These are phyloP conservation scores for Anarsia innoxiella DNA, from an alignment of 2,888 invertebrate genomes.

Conservation along the genomic window DNA sequence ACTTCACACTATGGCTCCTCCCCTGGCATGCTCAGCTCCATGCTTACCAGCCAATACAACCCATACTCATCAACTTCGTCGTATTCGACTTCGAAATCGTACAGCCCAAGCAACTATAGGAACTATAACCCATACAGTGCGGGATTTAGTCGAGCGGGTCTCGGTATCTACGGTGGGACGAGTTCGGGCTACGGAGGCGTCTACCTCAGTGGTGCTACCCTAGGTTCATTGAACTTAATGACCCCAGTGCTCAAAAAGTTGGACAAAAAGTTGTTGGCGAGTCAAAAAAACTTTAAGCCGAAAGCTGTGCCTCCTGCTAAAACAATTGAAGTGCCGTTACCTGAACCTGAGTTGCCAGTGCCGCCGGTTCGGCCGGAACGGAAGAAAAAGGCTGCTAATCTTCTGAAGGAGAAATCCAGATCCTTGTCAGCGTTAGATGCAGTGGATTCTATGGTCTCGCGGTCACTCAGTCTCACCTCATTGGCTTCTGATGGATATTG, in stretches of 20 bases:
- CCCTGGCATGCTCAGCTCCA: conserved; percentile 59
- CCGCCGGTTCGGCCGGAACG: conserved; percentile 58
- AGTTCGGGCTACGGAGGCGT: conserved; percentile 81
- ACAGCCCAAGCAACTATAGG: conserved; percentile 52
- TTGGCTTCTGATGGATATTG: conserved; percentile 89
- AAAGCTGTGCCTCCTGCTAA: conserved; percentile 56
- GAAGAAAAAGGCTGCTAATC: conserved; percentile 39
- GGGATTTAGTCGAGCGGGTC: conserved; percentile 52
- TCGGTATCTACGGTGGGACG: conserved; percentile 77
- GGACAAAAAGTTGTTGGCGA: conserved; percentile 62
- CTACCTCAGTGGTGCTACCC: conserved; percentile 75
- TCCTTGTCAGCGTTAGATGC: conserved; percentile 57
- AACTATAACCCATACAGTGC: conserved; percentile 65
- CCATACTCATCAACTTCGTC: conserved; percentile 33
- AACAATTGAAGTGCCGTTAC: conserved; percentile 32
- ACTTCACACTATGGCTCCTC: conserved; percentile 61
- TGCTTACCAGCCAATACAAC: conserved; percentile 54
- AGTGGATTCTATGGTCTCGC: conserved; percentile 49
- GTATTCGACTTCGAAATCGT: conserved; percentile 44
- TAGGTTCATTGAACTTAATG: conserved; percentile 75
- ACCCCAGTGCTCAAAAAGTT: conserved; percentile 71
- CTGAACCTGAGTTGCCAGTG: conserved; percentile 19
- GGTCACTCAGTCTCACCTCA: conserved; percentile 80
- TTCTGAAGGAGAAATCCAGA: conserved; percentile 61
- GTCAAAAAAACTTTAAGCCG: conserved; percentile 68